Conservation (phyloP, 2,888 invertebrate genomes). For the Harpagoxenus sublaevis region DNA sequence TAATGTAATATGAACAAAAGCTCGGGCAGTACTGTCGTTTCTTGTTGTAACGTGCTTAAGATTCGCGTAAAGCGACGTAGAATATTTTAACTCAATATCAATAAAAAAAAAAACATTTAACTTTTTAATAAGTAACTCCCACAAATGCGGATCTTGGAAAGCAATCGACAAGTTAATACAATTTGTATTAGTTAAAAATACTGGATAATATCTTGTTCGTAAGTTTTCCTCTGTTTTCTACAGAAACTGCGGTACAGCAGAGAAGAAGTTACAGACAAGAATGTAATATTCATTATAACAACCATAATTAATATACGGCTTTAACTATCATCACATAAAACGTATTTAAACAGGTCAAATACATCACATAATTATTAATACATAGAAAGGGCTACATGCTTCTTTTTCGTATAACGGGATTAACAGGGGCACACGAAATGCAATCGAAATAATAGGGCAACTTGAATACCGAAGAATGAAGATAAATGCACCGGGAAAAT, state of each 20-base stretch:
- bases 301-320: background rate
- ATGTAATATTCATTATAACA: constrained; percentile 7
- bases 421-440: constrained; percentile 13
- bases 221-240: background rate
- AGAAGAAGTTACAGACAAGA: background rate
- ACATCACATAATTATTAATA: constrained; percentile 19
- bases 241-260: background rate
- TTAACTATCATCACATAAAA: background rate
- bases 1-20: constrained; percentile 31
- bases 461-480: background rate
- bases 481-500: background rate
- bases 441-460: background rate
- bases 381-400: constrained; percentile 26
- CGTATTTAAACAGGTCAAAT: constrained; percentile 14
- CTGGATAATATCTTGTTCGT: background rate
- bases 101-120: too few relatives aligned
- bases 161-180: background rate
- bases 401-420: background rate
- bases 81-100: constrained; percentile 14
- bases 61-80: background rate
- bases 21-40: constrained; percentile 16
- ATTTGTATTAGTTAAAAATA: constrained; percentile 3
- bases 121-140: background rate
- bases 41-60: constrained; percentile 7
- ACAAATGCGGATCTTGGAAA: background rate